Conservation (phyloP, 2,797 vertebrate genomes). For the Aeoliscus strigatus region DNA sequence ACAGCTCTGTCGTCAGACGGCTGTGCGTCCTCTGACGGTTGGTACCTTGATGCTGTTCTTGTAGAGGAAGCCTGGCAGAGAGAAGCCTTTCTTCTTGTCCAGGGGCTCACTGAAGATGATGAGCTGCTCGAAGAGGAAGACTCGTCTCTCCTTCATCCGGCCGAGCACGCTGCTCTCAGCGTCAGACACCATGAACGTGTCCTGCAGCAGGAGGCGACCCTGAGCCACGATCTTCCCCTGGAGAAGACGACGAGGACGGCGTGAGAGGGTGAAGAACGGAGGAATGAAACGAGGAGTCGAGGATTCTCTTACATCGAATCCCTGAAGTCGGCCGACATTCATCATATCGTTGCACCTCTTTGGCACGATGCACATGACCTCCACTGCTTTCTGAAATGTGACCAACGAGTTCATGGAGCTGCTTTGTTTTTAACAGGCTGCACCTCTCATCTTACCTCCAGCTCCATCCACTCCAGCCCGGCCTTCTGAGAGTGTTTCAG, state of each 20-base stretch:
- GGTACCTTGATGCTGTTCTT: constrained; percentile 97
- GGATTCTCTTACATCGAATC: constrained; percentile 87
- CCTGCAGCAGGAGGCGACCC: constrained; percentile 94
- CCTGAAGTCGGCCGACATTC: constrained; percentile 96
- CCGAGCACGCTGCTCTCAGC: constrained; percentile 81
- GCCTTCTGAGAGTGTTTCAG: constrained; percentile 95
- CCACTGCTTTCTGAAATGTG: constrained; percentile 85
- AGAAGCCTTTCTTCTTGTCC: constrained; percentile 96
- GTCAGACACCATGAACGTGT: constrained; percentile 93
- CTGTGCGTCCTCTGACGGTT: background rate
- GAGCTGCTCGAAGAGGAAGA: constrained; percentile 98
- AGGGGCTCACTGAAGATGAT: constrained; percentile 96
- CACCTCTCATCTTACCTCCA: constrained; percentile 79
- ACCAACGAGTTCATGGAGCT: background rate
- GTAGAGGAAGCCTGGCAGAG: constrained; percentile 93
- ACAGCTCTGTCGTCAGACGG: too few relatives aligned
- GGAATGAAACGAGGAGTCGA: background rate
- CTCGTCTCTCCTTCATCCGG: constrained; percentile 90
- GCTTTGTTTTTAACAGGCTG: background rate
- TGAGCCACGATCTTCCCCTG: constrained; percentile 98
- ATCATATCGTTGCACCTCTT: constrained; percentile 99
- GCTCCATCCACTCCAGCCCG: constrained; percentile 85
- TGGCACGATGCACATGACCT: constrained; percentile 96
- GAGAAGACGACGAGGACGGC: background rate
- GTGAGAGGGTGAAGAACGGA: background rate